Evolutionary conservation across 1,140 invertebrate species (phyloP).

Genomic region (Anthonomus grandis): DNA sequence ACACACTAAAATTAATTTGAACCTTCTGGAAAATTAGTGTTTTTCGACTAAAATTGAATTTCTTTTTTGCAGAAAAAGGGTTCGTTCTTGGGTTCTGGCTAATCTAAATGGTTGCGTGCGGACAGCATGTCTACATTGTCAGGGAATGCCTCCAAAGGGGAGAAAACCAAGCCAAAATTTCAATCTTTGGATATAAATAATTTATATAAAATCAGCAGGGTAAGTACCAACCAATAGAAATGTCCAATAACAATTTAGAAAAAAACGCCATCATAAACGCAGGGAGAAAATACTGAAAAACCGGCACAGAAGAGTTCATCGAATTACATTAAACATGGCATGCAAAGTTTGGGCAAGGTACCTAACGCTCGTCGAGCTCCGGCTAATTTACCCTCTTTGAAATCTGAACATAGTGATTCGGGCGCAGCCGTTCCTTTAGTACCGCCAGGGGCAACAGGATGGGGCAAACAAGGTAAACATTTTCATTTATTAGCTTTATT

Average conservation of each 20-base stretch:
- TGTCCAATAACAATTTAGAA: not conserved
- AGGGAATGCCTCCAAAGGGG: slow-evolving; percentile 61
- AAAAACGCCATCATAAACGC: slow-evolving; percentile 2
- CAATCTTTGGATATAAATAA: slow-evolving; percentile 96
- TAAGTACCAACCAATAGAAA: slow-evolving; percentile 52
- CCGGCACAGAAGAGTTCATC: slow-evolving; percentile 83
- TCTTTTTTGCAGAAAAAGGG: slow-evolving; percentile 63
- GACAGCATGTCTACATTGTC: slow-evolving; percentile 51
- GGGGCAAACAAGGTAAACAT: slow-evolving; percentile 46
- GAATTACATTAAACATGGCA: slow-evolving; percentile 90
- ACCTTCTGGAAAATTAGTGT: no score
- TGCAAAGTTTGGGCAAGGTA: slow-evolving; percentile 97
- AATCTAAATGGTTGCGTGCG: slow-evolving; percentile 80
- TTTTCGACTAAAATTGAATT: slow-evolving; percentile 17
- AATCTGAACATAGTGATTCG: slow-evolving; percentile 70
- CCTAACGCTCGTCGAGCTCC: slow-evolving; percentile 91
- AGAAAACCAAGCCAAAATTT: slow-evolving; percentile 93
- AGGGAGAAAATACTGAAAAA: slow-evolving; percentile 86
- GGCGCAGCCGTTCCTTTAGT: slow-evolving; percentile 48
- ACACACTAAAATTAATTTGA: no score
- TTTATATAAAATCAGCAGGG: slow-evolving; percentile 84
- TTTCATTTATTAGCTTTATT: no score
- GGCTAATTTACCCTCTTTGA: slow-evolving; percentile 95
- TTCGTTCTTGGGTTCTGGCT: slow-evolving; percentile 75
- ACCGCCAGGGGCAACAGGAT: slow-evolving; percentile 47